Conservation (phyloP, 2,888 invertebrate species). For the Oligia strigilis region DNA sequence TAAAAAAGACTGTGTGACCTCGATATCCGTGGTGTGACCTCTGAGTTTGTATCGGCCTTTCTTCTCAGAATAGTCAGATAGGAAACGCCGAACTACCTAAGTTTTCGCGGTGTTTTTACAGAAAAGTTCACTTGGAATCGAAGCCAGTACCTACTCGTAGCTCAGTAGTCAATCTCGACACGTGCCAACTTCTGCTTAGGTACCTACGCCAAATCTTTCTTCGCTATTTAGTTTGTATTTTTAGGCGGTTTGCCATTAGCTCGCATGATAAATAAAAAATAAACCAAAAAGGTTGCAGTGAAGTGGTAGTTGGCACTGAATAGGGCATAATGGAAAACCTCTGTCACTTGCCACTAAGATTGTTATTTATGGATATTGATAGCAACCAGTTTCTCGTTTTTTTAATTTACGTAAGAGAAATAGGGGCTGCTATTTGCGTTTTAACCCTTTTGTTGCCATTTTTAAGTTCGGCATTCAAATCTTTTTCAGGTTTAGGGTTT, state of each 20-base stretch:
- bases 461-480: slow-evolving; percentile 23
- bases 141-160: background rate
- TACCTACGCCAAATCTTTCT: background rate
- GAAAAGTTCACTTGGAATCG: background rate
- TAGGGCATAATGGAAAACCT: slow-evolving; percentile 63
- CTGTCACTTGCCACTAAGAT: slow-evolving; percentile 56
- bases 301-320: slow-evolving; percentile 55
- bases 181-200: slow-evolving; percentile 7
- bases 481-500: slow-evolving; percentile 1
- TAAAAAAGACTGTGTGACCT: no score
- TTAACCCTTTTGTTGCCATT: slow-evolving; percentile 15
- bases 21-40: no score
- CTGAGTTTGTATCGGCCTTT: no score
- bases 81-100: background rate
- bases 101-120: background rate
- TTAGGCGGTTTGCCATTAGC: slow-evolving; percentile 28
- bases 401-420: slow-evolving; percentile 48
- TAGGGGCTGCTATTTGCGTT: slow-evolving; percentile 13
- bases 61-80: no score
- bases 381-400: slow-evolving; percentile 35
- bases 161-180: background rate
- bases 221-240: slow-evolving; percentile 35
- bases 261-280: slow-evolving; percentile 46
- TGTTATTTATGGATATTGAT: slow-evolving; percentile 60
- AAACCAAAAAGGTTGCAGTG: slow-evolving; percentile 47